phyloP scores from a whole-genome alignment of 1,140 invertebrate genomes.

The Muscidifurax raptorellus region DNA sequence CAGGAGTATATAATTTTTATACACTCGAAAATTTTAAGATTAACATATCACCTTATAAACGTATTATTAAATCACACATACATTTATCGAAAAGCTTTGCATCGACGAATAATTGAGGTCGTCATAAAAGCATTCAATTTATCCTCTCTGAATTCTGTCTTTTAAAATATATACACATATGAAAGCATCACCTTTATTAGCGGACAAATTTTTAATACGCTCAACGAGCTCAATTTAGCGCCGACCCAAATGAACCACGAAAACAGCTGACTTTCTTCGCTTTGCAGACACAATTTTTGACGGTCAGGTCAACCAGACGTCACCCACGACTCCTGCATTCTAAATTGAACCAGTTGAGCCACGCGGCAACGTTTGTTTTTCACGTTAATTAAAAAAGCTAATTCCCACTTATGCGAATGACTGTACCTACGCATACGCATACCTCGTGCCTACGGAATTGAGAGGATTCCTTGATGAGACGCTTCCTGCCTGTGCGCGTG shows the following conservation, averaged over 20 bases:
- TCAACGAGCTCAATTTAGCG: slow-evolving; percentile 6
- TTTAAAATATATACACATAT: neutral
- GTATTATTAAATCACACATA: no score
- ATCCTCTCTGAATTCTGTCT: neutral
- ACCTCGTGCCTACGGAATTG: slow-evolving; percentile 29
- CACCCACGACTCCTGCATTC: neutral
- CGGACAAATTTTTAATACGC: neutral
- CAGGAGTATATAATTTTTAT: no score
- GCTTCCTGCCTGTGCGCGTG: slow-evolving; percentile 38
- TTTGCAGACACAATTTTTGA: slow-evolving; percentile 15
- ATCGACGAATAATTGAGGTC: no score
- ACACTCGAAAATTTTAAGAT: no score
- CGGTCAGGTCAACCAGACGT: neutral
- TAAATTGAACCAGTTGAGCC: slow-evolving; percentile 17
- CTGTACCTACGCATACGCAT: neutral
- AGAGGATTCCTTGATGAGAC: slow-evolving; percentile 46
- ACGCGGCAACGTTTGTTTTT: slow-evolving; percentile 33
- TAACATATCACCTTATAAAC: no score
- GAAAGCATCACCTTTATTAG: neutral
- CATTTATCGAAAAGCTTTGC: no score
- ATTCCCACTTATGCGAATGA: slow-evolving; percentile 37
- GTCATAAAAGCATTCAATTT: neutral
- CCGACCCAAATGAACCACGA: slow-evolving; percentile 10
- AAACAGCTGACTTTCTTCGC: slow-evolving; percentile 25
- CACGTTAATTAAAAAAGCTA: slow-evolving; percentile 48